Base-by-base conservation (phyloP, 2,888 invertebrate species). In the Lasioglossum zephyrum region DNA sequence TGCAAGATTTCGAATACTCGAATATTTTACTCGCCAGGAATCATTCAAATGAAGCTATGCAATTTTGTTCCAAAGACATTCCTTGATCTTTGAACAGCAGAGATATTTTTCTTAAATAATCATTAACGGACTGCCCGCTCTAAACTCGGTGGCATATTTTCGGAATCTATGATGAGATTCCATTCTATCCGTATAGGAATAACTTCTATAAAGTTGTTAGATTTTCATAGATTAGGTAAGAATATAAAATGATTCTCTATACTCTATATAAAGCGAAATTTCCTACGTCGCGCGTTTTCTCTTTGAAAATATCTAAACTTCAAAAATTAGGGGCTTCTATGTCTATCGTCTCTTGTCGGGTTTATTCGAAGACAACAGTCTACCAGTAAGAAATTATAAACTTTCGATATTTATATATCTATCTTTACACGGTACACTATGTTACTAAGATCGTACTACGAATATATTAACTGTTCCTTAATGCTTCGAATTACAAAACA, bases 211-310 rank as follows among this genome's bases (percentile, higher is more conserved):
- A 39, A 31, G n/a, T 22, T 47, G 11, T 39, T 36, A 69, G 57
- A 69, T 57, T 47, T 73, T 82, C 73, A 44, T 78, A 78, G 60
- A 84, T 75, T 60, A 75, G 49, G 57, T 39, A 16, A 49, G 22
- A 57, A 60, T 57, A 76, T 41, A 77, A n/a, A 69, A 39, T 11
- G 4, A 41, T 63, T 63, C 63, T 63, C 63, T 31, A 31, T 31
- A 16, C 31, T 63, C 63, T 31, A 31, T 31, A 16, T 63, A 63
- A 31, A 31, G 63, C 6, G 41, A 69, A 9, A 39, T 31, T 79
- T 73, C 69, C 53, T 77, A 60, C 26, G 49, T 49, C 49, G 22
- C 49, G 22, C 47, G 47, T 18, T 69, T 70, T 63, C 39, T 26
- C 49, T 53, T 84, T 8, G 31, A 77, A 73, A 53, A 53, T 49